phyloP scores from a whole-genome alignment of 2,797 vertebrate species.

The Rhynchonycteris naso region DNA sequence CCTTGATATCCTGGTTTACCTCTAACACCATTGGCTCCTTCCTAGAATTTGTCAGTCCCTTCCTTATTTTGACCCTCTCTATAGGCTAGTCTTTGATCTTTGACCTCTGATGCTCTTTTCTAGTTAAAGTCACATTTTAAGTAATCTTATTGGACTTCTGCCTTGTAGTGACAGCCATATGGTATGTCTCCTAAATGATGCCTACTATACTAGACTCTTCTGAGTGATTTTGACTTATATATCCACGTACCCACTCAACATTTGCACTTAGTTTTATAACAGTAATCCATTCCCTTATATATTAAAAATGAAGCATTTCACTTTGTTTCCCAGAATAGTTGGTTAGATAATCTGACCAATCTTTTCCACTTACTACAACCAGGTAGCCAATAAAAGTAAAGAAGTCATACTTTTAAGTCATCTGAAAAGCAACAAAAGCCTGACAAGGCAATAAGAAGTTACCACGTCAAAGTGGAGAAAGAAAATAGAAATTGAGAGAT shows the following conservation, averaged over 20 bases:
- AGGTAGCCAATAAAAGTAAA: neutral
- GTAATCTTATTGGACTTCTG: neutral
- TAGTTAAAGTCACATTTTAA: neutral
- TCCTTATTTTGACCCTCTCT: neutral
- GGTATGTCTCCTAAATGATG: neutral
- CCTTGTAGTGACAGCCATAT: neutral
- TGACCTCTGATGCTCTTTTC: neutral
- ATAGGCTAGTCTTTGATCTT: neutral
- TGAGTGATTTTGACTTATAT: neutral
- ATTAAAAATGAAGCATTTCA: slow-evolving; percentile 10
- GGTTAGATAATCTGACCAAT: neutral
- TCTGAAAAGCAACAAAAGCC: neutral
- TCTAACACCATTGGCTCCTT: neutral
- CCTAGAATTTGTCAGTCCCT: neutral
- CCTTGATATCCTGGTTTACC: neutral
- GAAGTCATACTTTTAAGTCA: neutral
- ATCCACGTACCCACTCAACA: neutral
- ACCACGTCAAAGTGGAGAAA: neutral
- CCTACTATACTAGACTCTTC: neutral
- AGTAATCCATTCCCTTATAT: neutral
- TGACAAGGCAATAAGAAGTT: neutral
- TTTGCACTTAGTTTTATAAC: neutral
- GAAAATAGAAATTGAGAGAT: neutral
- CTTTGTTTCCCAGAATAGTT: neutral
- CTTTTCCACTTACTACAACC: neutral